Percentiles rank a stretch among this genome's conserved stretches.
Evolutionary conservation across 1,140 invertebrate genomes (phyloP).

Genomic region (Drosophila ficusphila): DNA sequence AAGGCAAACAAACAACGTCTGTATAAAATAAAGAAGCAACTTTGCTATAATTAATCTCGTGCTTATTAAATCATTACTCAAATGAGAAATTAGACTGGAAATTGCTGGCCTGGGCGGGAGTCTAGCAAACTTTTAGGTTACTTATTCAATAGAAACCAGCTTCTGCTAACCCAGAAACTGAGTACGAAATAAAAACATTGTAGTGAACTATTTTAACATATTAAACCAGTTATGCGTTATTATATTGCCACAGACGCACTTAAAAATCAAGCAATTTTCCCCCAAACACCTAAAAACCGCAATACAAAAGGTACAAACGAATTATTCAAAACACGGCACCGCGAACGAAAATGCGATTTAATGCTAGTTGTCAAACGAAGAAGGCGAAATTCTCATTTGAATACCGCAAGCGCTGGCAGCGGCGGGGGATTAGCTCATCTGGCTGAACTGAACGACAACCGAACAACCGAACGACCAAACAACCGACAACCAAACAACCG

Average conservation of each 20-base stretch:
- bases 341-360: slow-evolving; percentile 18
- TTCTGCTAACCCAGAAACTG: too few species aligned
- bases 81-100: neutral
- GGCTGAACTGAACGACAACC: slow-evolving; percentile 1
- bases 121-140: neutral
- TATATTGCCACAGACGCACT: neutral
- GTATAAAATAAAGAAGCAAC: slow-evolving; percentile 35
- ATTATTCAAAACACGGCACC: slow-evolving; percentile 1
- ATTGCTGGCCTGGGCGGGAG: neutral
- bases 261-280: neutral
- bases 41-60: slow-evolving; percentile 27
- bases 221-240: neutral
- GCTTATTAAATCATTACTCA: slow-evolving; percentile 36
- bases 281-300: neutral
- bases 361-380: slow-evolving; percentile 3
- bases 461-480: neutral
- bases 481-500: neutral
- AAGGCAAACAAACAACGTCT: slow-evolving; percentile 4
- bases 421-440: slow-evolving; percentile 4
- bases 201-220: too few species aligned
- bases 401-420: neutral
- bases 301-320: neutral
- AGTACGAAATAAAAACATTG: neutral
- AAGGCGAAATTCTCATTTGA: slow-evolving; percentile 26
- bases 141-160: slow-evolving; percentile 3